phyloP scores from a whole-genome alignment of 2,797 vertebrate genomes.

The Rhincodon typus region DNA sequence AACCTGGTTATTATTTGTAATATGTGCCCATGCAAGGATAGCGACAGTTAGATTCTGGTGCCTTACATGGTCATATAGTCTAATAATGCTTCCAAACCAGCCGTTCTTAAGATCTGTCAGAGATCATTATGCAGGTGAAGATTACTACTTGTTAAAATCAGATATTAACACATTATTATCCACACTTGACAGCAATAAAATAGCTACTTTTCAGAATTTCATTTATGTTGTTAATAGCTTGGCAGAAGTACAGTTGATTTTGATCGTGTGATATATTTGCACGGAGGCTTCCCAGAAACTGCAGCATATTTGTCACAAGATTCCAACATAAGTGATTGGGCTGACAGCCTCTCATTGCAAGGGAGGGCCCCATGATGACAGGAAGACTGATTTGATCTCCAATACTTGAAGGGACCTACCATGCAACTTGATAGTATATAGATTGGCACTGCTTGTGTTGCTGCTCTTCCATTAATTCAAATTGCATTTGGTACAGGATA shows the following conservation, averaged over 20 bases:
- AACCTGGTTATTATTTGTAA: neutral
- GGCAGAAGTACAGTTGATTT: neutral
- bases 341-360: slow-evolving; percentile 51
- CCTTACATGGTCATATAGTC: neutral
- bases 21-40: neutral
- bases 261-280: slow-evolving; percentile 45
- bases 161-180: neutral
- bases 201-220: neutral
- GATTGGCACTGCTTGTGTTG: slow-evolving; percentile 50
- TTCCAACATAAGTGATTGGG: slow-evolving; percentile 51
- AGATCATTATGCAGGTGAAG: neutral
- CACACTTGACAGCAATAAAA: neutral
- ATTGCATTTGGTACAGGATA: slow-evolving; percentile 55
- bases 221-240: neutral
- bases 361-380: slow-evolving; percentile 54
- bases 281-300: slow-evolving; percentile 55
- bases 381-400: slow-evolving; percentile 58
- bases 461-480: slow-evolving; percentile 48
- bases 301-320: slow-evolving; percentile 48
- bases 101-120: neutral
- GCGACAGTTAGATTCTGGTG: neutral
- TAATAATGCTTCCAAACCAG: neutral
- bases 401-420: slow-evolving; percentile 59
- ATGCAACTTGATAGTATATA: slow-evolving; percentile 55
- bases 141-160: neutral